Percentiles rank a stretch among this genome's conserved stretches.
phyloP scores from a whole-genome alignment of 2,888 invertebrate species.

The Odontomyia ornata region DNA sequence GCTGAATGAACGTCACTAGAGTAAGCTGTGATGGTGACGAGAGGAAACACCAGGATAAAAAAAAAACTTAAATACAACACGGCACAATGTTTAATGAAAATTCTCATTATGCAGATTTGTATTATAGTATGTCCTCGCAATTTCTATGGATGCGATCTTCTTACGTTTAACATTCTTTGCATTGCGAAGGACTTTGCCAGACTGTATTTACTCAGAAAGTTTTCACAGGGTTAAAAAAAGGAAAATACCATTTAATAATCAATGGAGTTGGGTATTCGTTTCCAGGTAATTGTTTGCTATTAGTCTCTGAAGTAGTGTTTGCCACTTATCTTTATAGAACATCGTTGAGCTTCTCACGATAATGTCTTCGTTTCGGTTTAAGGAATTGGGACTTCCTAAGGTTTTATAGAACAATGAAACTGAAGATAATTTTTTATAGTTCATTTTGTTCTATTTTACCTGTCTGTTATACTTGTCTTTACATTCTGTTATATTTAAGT shows the following conservation, averaged over 20 bases:
- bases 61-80: conserved; percentile 47
- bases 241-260: conserved; percentile 3
- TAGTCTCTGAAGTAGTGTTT: conserved; percentile 5
- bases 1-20: neutral
- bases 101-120: conserved; percentile 51
- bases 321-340: neutral
- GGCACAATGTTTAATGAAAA: conserved; percentile 50
- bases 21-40: conserved; percentile 23
- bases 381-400: too few species aligned
- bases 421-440: too few species aligned
- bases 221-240: neutral
- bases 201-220: conserved; percentile 15
- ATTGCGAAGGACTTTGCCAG: neutral
- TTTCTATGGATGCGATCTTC: conserved; percentile 37
- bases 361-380: too few species aligned
- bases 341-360: too few species aligned
- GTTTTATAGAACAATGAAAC: too few species aligned
- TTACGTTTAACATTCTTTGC: neutral
- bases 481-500: too few species aligned
- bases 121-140: conserved; percentile 48
- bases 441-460: too few species aligned
- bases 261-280: conserved; percentile 19
- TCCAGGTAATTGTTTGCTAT: conserved; percentile 38
- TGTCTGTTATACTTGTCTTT: too few species aligned
- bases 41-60: neutral